Evolutionary conservation across 2,797 vertebrate species (phyloP), one percentile per base, ranked within the genome.

Genomic region (Hyperoplus immaculatus): DNA sequence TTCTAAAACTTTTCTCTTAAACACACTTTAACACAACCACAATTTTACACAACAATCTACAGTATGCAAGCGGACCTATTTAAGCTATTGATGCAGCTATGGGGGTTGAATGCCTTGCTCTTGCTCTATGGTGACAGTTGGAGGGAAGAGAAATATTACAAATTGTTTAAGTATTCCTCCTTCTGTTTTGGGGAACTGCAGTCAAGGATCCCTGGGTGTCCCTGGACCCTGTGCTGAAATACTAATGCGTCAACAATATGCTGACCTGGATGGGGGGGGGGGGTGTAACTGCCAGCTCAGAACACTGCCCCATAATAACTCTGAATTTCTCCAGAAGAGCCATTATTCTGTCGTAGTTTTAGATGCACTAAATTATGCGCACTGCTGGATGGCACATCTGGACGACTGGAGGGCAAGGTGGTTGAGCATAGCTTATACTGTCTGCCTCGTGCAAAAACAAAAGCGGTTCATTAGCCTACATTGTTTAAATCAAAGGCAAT

Each of bases 401-500:
- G 88, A 90, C 47, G 69, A 82, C 92, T 82, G 75, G 71, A 82
- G 90, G 90, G 87, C 83, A 78, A 77, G 83, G 79, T 87, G 86
- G 78, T 57, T 80, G 73, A 81, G 86, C 78, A 14, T 58, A 78
- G 84, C 81, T 84, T 70, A 16, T 59, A 58, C 78, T 81, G 72
- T 82, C 78, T 85, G 70, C 72, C 75, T 88, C 76, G 29, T 74
- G 15, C 21, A 71, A 43, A 87, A 80, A 91, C 82, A 90, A 88
- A 90, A 91, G 84, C 66, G 83, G 82, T 91, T 92, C 77, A 91
- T 93, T 92, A 91, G 82, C 73, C 74, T 76, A 78, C 86, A 87
- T 88, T 88, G 88, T 92, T 90, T 86, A 85, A 92, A 91, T 92
- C 87, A 90, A 86, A 88, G 78, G 78, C 83, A 79, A 86, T 93